Evolutionary conservation across 2,113 vertebrate species (phyloP).

Genomic region (Platanista minor): DNA sequence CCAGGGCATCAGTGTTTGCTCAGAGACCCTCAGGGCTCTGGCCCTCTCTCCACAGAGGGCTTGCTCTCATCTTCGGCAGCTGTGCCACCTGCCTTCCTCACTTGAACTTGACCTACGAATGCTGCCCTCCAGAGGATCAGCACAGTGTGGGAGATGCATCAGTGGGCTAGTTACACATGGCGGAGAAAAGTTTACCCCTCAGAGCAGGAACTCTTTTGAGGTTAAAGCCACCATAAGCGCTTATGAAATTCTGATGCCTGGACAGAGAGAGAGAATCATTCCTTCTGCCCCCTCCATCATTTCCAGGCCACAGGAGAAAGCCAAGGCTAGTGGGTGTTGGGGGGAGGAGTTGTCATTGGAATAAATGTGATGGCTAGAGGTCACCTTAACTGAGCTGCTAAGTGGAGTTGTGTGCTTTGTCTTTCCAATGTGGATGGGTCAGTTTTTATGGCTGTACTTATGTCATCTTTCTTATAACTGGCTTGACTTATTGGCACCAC

Average conservation of each 20-base stretch:
- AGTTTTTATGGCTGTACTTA: not conserved
- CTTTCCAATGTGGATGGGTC: not conserved
- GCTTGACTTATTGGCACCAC: constrained; percentile 10
- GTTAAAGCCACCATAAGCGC: not conserved
- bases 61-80: not conserved
- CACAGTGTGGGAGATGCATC: not conserved
- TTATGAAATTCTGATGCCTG: constrained; percentile 5
- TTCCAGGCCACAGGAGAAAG: not conserved
- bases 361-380: not conserved
- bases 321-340: not conserved
- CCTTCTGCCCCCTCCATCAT: not conserved
- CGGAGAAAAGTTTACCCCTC: not conserved
- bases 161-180: not conserved
- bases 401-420: not conserved
- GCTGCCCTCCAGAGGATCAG: not conserved
- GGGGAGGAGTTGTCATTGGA: not conserved
- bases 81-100: not conserved
- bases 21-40: not conserved
- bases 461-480: constrained; percentile 4
- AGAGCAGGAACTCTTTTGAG: constrained; percentile 5
- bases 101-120: constrained; percentile 41
- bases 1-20: not conserved
- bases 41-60: not conserved
- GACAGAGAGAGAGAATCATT: not conserved
- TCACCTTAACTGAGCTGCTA: constrained; percentile 9